Evolutionary conservation across 2,113 vertebrate genomes (phyloP), one percentile per base, ranked within the genome.

Genomic region (Mesoclemmys tuberculata): DNA sequence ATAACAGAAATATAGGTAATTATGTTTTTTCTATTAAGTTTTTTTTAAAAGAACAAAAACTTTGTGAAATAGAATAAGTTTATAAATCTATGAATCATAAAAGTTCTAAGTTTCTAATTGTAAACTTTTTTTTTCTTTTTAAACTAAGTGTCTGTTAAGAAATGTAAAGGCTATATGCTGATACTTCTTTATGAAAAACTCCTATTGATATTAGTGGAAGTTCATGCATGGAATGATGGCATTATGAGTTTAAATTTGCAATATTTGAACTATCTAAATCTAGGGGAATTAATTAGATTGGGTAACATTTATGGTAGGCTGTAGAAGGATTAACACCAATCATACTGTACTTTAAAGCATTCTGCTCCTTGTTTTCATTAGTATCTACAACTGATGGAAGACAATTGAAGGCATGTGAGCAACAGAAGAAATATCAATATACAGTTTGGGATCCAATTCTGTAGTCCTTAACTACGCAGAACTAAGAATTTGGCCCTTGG

Each of bases 251-350:
- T 90, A 74, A 88, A 91, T 75, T 80, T 87, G 41, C 51, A 38
- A 22, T 86, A 44, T 80, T 80, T 77, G n/a, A 91, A 75, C 87
- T 92, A 84, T 85, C 93, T 85, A 95, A 85, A 91, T 89, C n/a
- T 86, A 78, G 58, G 87, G 58, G 41, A 94, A 26, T 96, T 95
- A 88, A 94, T 44, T 64, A 89, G 78, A 83, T 88, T 95, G 80
- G 29, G 10, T 86, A 86, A 71, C 71, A 31, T 6, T 94, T 38
- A 38, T 46, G 92, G 80, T 92, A 87, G 89, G n/a, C n/a, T 94
- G 89, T 79, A 94, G 83, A 94, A 93, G 74, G 82, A 89, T 84
- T 24, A 71, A 52, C 41, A 19, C 7, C 90, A 88, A 93, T 54
- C 89, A 35, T 84, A 58, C 54, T 82, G 35, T 31, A 6, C 31